A percentile compares a stretch with the other conserved stretches of the same genome.
Conservation (phyloP, 1,140 invertebrate genomes). For the Drosophila ironensis region DNA sequence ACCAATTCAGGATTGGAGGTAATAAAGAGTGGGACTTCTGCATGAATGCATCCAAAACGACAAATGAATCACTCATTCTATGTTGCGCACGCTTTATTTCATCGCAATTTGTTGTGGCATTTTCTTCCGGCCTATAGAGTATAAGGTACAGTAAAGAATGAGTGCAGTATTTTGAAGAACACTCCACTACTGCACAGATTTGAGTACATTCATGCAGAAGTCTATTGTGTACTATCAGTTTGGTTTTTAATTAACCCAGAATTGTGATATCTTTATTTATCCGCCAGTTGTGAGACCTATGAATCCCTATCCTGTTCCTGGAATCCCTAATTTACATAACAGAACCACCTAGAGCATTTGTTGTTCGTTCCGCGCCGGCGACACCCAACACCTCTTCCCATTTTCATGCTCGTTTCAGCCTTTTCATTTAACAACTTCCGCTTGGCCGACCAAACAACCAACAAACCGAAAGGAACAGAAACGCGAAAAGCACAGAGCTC, state of each 20-base stretch:
- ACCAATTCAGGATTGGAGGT: slow-evolving; percentile 1
- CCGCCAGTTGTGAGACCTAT: no score
- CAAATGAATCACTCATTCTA: no score
- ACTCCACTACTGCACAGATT: no score
- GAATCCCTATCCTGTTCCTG: slow-evolving; percentile 2
- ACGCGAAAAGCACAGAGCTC: slow-evolving; percentile 34
- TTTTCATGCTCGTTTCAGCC: slow-evolving; percentile 16
- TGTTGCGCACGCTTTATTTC: no score
- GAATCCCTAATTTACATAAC: slow-evolving; percentile 30
- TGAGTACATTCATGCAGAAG: no score
- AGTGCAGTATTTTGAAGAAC: no score
- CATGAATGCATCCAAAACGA: neutral
- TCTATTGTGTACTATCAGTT: no score
- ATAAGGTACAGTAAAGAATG: no score
- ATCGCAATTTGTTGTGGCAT: no score
- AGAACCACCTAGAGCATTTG: slow-evolving; percentile 18
- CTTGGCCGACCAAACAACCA: slow-evolving; percentile 33
- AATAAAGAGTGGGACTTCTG: neutral
- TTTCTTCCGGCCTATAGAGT: no score
- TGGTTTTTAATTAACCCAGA: no score
- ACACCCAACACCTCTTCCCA: slow-evolving; percentile 32
- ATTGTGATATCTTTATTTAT: no score
- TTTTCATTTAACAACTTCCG: slow-evolving; percentile 73
- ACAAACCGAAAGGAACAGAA: neutral
- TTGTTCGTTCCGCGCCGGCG: slow-evolving; percentile 10